Evolutionary conservation across 2,888 invertebrate species (phyloP), one percentile per base, ranked within the genome.

Genomic region (Troilus luridus): DNA sequence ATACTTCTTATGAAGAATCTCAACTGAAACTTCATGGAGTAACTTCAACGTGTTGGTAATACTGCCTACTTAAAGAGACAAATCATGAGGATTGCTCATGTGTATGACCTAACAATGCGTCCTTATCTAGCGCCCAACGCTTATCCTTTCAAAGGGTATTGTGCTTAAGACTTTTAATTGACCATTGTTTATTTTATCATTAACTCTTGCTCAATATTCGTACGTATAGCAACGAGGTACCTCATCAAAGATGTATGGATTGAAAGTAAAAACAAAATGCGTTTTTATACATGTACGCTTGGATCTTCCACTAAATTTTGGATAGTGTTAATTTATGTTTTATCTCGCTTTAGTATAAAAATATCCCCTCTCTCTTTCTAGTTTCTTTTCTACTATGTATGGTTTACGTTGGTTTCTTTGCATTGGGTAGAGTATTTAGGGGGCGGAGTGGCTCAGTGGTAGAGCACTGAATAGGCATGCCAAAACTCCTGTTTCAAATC

Each of bases 131-230:
- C 41, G 17, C 72, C 8, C 12, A 77, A 77, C 72, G 41, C 72
- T 77, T 41, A 77, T 27, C 41, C 27, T 41, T 27, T 77, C 27
- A 77, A 77, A 77, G 72, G 72, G 27, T 77, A 77, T 77, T 77
- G 72, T 77, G 41, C 27, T 41, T 41, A 77, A 77, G 72, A 77
- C 72, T 77, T 77, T 77, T 77, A 77, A 77, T 77, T 77, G 41
- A 77, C 72, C 72, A 77, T 77, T 77, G 72, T 77, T 41, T 77
- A 77, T 77, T 77, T 77, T 77, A 41, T 77, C 72, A 41, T 77
- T 77, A 77, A 77, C 72, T 77, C 27, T 77, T 77, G 72, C 72
- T 41, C 8, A 77, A 77, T 77, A 77, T 77, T 77, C 41, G 72
- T 77, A 77, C 27, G 72, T 77, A 77, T 27, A 41, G 72, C 72